Evolutionary conservation across 2,888 invertebrate species (phyloP).

Genomic region (Caenorhabditis sp.): DNA sequence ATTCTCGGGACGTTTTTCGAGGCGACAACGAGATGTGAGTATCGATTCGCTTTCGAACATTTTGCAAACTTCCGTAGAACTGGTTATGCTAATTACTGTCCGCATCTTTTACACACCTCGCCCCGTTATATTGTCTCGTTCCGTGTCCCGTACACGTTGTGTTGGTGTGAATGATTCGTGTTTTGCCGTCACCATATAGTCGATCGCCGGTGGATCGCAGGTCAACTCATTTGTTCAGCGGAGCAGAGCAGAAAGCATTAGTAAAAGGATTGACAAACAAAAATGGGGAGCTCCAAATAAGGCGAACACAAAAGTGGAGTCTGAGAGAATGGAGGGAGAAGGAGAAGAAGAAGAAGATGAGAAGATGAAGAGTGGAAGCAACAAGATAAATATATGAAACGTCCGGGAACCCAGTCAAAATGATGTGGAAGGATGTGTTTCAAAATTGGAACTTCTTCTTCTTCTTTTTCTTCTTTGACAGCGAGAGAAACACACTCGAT

Average conservation of each 20-base stretch:
- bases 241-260: constrained; percentile 59
- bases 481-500: neutral
- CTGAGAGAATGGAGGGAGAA: constrained; percentile 8
- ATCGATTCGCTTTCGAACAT: constrained; percentile 33
- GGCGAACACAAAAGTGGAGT: constrained; percentile 35
- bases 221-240: constrained; percentile 50
- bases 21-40: constrained; percentile 30
- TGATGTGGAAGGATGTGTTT: constrained; percentile 23
- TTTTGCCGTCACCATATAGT: constrained; percentile 31
- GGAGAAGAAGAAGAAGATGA: neutral
- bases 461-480: neutral
- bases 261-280: constrained; percentile 50
- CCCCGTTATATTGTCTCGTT: neutral
- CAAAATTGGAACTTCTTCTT: constrained; percentile 1
- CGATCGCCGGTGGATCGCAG: constrained; percentile 3
- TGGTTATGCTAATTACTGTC: constrained; percentile 55
- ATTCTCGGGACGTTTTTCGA: constrained; percentile 29
- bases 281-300: constrained; percentile 20
- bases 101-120: neutral
- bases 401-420: neutral
- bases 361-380: constrained; percentile 9
- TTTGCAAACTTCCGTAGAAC: constrained; percentile 18
- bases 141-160: neutral
- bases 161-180: constrained; percentile 42
- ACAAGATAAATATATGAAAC: constrained; percentile 45